Evolutionary conservation across 37 sponge, comb jelly and placozoan species (phyloP).

Genomic region (Corticium candelabrum): DNA sequence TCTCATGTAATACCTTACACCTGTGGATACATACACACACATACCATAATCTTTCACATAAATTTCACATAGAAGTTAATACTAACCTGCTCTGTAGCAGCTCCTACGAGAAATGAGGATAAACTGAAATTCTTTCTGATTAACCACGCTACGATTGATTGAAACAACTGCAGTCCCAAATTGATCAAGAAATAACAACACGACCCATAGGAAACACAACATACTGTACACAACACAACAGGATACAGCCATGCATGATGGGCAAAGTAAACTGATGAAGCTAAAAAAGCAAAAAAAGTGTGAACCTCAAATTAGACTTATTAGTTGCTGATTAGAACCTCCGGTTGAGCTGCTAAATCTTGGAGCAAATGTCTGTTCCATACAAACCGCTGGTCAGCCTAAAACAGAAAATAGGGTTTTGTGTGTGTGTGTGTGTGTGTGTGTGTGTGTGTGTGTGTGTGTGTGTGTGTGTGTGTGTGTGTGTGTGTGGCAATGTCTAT

Average conservation of each 20-base stretch:
- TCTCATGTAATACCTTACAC: constrained; percentile 77
- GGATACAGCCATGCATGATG: constrained; percentile 65
- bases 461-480: too few species aligned
- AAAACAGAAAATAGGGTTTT: neutral
- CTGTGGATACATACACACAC: constrained; percentile 16
- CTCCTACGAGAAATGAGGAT: constrained; percentile 71
- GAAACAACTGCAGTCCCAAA: constrained; percentile 37
- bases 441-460: too few species aligned
- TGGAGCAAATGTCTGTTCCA: constrained; percentile 71
- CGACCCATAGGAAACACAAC: too few species aligned
- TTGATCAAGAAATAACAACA: too few species aligned
- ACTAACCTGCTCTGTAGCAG: constrained; percentile 52
- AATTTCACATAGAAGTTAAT: neutral
- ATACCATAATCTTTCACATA: neutral
- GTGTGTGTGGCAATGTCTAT: too few species aligned
- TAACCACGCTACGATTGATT: constrained; percentile 47
- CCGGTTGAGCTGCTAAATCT: constrained; percentile 50
- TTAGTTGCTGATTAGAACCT: constrained; percentile 9
- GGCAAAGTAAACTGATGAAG: constrained; percentile 53
- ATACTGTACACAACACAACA: too few species aligned
- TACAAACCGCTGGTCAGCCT: constrained; percentile 81
- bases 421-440: too few species aligned
- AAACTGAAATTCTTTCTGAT: constrained; percentile 52
- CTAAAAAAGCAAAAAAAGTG: constrained; percentile 11
- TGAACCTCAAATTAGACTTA: neutral